Percentiles rank a stretch among this genome's conserved stretches.
These are phyloP conservation scores for Meles meles DNA, from an alignment of 2,113 vertebrate species.

Conservation along the genomic window DNA sequence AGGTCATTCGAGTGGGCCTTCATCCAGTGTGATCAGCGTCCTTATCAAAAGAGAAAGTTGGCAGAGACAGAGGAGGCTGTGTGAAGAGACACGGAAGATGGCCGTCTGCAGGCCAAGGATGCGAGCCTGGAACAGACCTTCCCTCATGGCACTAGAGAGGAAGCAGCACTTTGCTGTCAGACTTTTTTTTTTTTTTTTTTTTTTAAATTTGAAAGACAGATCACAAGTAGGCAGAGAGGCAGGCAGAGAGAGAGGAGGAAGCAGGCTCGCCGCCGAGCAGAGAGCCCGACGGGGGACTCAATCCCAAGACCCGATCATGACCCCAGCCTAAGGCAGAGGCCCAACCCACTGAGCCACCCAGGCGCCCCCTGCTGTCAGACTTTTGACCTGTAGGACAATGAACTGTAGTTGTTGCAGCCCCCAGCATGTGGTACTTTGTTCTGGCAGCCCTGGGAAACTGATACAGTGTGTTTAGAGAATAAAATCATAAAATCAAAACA, in stretches of 20 bases:
- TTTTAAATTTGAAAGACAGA: too few relatives aligned
- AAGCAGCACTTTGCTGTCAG: neutral
- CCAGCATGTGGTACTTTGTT: neutral
- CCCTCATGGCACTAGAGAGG: neutral
- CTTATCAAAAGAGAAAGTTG: neutral
- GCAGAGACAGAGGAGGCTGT: neutral
- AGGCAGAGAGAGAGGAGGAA: too few relatives aligned
- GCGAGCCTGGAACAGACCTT: neutral
- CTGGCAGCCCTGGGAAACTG: neutral
- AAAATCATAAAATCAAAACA: neutral
- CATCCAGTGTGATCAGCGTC: neutral
- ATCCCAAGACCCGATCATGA: too few relatives aligned
- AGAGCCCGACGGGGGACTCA: too few relatives aligned
- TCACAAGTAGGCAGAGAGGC: too few relatives aligned
- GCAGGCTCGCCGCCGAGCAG: too few relatives aligned
- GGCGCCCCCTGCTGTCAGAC: too few relatives aligned
- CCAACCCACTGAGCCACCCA: too few relatives aligned
- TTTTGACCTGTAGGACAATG: neutral
- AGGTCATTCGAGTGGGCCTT: neutral
- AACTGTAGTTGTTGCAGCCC: neutral
- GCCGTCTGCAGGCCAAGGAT: neutral
- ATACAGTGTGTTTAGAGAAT: neutral
- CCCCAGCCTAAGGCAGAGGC: too few relatives aligned
- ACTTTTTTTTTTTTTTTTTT: too few relatives aligned
- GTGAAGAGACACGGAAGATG: neutral